phyloP scores from a whole-genome alignment of 2,797 vertebrate genomes.

The Tapera naevia region DNA sequence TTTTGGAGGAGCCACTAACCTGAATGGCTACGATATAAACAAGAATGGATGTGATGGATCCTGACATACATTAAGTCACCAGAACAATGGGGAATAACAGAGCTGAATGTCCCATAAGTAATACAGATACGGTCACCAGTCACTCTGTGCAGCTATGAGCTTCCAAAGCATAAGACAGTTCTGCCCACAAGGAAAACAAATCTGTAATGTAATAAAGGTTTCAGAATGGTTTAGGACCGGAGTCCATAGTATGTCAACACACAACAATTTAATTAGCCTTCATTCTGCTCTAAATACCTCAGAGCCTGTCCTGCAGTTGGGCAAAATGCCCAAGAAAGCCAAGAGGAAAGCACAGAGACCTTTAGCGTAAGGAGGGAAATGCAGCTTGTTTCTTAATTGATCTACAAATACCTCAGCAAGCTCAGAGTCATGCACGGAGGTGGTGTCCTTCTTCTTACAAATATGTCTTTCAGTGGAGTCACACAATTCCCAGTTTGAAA shows the following conservation, averaged over 20 bases:
- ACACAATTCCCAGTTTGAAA: not conserved
- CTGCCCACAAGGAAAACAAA: conserved; percentile 2
- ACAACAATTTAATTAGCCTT: conserved; percentile 13
- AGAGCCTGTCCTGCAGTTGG: not conserved
- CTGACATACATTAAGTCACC: not conserved
- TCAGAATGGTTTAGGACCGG: not conserved
- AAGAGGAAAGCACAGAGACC: not conserved
- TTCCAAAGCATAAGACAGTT: not conserved
- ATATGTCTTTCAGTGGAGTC: not conserved
- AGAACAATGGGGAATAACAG: not conserved
- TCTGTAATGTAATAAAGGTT: not conserved
- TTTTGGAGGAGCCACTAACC: not conserved
- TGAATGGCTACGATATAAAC: not conserved
- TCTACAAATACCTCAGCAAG: not conserved
- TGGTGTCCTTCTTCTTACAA: not conserved
- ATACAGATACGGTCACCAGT: not conserved
- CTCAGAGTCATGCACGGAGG: not conserved
- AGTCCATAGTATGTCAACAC: not conserved
- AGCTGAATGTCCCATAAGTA: not conserved
- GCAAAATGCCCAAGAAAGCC: not conserved
- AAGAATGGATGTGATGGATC: not conserved
- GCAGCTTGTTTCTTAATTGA: not conserved
- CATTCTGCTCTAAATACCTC: not conserved
- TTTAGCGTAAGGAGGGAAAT: not conserved
- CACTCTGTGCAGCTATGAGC: not conserved